These are phyloP conservation scores for Amphiduros pacificus DNA, from an alignment of 2,888 invertebrate genomes.

Conservation along the genomic window DNA sequence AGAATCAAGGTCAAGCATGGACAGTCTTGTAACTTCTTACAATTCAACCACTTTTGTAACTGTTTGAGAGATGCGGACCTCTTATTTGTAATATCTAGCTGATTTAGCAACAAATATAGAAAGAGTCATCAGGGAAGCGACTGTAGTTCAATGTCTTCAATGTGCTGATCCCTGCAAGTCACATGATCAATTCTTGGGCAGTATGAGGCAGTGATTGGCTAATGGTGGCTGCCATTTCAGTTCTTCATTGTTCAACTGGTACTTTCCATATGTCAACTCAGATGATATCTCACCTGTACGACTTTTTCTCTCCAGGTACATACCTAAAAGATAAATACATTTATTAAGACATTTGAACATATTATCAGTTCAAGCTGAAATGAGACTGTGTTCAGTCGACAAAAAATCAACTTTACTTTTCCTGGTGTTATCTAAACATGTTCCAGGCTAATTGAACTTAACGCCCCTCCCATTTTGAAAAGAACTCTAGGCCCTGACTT, in stretches of 20 bases:
- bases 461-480: no score
- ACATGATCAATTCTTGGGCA: constrained; percentile 37
- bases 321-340: constrained; percentile 33
- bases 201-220: constrained; percentile 49
- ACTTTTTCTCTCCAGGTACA: constrained; percentile 52
- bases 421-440: background rate
- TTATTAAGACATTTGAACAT: background rate
- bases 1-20: no score
- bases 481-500: no score
- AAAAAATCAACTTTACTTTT: background rate
- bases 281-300: constrained; percentile 44
- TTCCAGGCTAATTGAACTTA: background rate
- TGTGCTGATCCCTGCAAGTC: no score
- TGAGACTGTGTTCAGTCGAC: background rate
- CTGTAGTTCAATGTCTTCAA: no score
- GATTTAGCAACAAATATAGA: no score
- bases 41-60: no score
- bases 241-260: constrained; percentile 36
- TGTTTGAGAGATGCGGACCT: no score
- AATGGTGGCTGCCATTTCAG: constrained; percentile 54
- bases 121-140: no score
- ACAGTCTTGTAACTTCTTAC: no score
- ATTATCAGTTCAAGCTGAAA: background rate
- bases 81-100: no score
- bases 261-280: constrained; percentile 42